Base-by-base conservation (phyloP, 2,888 invertebrate genomes). In the Galerucella nymphaeae region DNA sequence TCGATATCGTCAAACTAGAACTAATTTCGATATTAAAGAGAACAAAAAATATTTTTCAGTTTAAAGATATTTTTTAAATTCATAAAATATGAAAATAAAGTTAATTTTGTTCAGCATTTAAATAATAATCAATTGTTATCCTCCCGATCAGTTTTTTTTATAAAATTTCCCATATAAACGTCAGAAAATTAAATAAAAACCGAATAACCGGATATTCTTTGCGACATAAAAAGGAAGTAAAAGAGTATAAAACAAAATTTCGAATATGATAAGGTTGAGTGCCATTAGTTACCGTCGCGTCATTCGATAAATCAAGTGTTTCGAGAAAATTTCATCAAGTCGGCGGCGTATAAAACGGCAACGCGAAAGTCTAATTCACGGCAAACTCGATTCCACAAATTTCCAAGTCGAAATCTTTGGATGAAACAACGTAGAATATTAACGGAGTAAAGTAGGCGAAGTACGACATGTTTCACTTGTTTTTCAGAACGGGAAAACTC, bases 391-490 rank as follows among this genome's bases (percentile, higher is more conserved):
- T 76, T 76, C 73, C 73, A 65, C 71, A 76, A 72, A 73, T 79
- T 77, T 76, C 70, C 74, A 75, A 61, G 63, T 70, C 74, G 74
- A 81, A 79, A 83, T 83, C 84, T 84, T 84, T 84, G 83, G 83
- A 84, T 82, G 84, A 83, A 84, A 83, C 82, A 84, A 85, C 84
- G 85, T 84, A 84, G 85, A 84, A 85, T 85, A 85, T 85, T 85
- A 86, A 85, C 83, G 82, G 81, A 84, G 84, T 82, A 83, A 83
- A 81, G 83, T 83, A 83, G 82, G 83, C 81, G 82, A 84, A 83
- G 82, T 82, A 82, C 83, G 70, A 62, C 70, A 63, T 70, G 63
- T 64, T 70, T 64, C 45, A 64, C 63, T 70, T 70, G 63, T 63
- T 70, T 63, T 78, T 42, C 61, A 20, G 23, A 30, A 9, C 58